Evolutionary conservation across 2,888 invertebrate genomes (phyloP), one percentile per base, ranked within the genome.

Genomic region (Theretra japonica): DNA sequence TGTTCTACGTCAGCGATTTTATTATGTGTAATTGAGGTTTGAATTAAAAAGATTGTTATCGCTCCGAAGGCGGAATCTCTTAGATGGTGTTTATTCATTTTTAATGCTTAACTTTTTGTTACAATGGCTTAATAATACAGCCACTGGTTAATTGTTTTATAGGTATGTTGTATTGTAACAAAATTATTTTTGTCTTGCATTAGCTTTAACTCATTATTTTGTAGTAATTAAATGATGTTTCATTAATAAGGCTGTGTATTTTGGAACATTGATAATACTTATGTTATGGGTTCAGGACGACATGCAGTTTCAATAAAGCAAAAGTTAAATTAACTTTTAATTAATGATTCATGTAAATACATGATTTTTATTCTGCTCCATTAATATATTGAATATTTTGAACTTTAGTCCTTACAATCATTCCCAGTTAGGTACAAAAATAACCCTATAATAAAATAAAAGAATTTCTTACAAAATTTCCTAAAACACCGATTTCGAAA

Each of bases 11-110:
- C 73, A 76, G 73, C 65, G 69, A 72, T 77, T 83, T 83, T 82
- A 83, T 81, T 73, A 76, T 76, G 68, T 81, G 81, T 84, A 84
- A 84, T 83, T 83, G 80, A 80, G 79, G 76, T 80, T 81, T 76
- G 80, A 80, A 85, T 84, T 83, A 82, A 82, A 79, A 81, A 74
- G 84, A 87, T 86, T 75, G 71, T 82, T 80, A 85, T 88, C 87
- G 80, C 72, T 73, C 73, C 73, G 76, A 79, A 83, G 82, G 83
- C 81, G 76, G 82, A 79, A 78, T 80, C 83, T 86, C 83, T 88
- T 77, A 88, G 85, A 83, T 87, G 86, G 89, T 90, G 88, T 90
- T 91, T 88, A 90, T 87, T 84, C 81, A 79, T 75, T 87, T 90
- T 90, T 90, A 90, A 91, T 89, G 81, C 84, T 82, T 80, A 82